These are phyloP conservation scores for Aethina tumida DNA, from an alignment of 1,140 invertebrate genomes.

Conservation along the genomic window DNA sequence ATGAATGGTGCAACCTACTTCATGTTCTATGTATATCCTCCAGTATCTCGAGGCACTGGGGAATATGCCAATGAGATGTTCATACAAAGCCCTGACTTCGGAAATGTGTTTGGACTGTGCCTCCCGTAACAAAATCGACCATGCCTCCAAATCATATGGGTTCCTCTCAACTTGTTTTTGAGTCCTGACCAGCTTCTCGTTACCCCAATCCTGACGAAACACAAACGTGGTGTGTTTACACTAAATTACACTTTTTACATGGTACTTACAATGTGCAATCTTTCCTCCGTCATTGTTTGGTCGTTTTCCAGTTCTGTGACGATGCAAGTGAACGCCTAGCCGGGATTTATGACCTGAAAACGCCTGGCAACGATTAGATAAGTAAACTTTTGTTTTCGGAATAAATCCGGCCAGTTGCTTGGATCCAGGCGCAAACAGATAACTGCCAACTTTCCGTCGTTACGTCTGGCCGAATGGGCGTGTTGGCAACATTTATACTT, in stretches of 20 bases:
- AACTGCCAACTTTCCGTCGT: too few species aligned
- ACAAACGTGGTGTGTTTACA: too few species aligned
- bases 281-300: constrained; percentile 28
- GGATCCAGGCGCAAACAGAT: too few species aligned
- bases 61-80: constrained; percentile 86
- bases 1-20: constrained; percentile 52
- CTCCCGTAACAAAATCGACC: constrained; percentile 90
- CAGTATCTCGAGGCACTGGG: constrained; percentile 95
- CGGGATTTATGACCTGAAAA: too few species aligned
- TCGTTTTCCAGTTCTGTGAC: too few species aligned
- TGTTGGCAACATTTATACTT: too few species aligned
- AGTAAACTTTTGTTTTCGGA: too few species aligned
- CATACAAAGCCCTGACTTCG: constrained; percentile 85
- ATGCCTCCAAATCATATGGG: constrained; percentile 90
- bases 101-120: constrained; percentile 83
- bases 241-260: constrained; percentile 3
- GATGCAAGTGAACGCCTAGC: too few species aligned
- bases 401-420: too few species aligned
- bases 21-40: constrained; percentile 99
- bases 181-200: constrained; percentile 68
- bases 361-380: too few species aligned
- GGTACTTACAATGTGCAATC: constrained; percentile 31
- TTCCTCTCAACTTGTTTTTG: constrained; percentile 75
- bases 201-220: constrained; percentile 70
- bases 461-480: too few species aligned